Evolutionary conservation across 1,140 invertebrate species (phyloP).

Genomic region (Zaprionus davidi): DNA sequence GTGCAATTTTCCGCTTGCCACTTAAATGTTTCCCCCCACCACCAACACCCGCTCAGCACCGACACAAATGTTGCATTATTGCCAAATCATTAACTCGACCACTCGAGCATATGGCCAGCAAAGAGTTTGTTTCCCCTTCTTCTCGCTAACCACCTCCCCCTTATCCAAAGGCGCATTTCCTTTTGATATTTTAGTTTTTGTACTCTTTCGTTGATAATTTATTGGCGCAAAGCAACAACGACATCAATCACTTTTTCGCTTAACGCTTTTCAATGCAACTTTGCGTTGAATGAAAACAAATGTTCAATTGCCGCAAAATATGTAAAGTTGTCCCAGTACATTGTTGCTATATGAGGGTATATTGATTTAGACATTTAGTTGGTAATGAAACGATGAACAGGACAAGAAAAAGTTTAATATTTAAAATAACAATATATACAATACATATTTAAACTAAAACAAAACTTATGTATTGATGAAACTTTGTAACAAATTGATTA

Average conservation of each 20-base stretch:
- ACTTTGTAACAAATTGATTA: too few species aligned
- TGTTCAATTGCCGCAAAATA: conserved; percentile 80
- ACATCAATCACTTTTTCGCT: conserved; percentile 80
- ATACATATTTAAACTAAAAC: too few species aligned
- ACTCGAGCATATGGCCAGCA: conserved; percentile 71
- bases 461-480: too few species aligned
- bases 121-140: conserved; percentile 16
- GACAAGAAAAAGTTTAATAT: not conserved
- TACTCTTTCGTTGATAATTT: conserved; percentile 65
- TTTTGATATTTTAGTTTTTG: conserved; percentile 18
- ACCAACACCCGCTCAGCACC: not conserved
- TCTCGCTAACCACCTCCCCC: not conserved
- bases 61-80: conserved; percentile 73
- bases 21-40: conserved; percentile 49
- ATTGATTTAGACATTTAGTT: not conserved
- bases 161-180: conserved; percentile 24
- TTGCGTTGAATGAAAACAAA: conserved; percentile 79
- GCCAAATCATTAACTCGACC: conserved; percentile 81
- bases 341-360: not conserved
- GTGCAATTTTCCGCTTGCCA: conserved; percentile 80
- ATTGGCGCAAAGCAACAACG: conserved; percentile 71
- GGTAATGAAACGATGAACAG: not conserved
- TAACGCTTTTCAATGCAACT: conserved; percentile 74
- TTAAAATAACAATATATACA: too few species aligned
- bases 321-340: conserved; percentile 61